Conservation (phyloP, 2,888 invertebrate species). For the Andrena hattorfiana region DNA sequence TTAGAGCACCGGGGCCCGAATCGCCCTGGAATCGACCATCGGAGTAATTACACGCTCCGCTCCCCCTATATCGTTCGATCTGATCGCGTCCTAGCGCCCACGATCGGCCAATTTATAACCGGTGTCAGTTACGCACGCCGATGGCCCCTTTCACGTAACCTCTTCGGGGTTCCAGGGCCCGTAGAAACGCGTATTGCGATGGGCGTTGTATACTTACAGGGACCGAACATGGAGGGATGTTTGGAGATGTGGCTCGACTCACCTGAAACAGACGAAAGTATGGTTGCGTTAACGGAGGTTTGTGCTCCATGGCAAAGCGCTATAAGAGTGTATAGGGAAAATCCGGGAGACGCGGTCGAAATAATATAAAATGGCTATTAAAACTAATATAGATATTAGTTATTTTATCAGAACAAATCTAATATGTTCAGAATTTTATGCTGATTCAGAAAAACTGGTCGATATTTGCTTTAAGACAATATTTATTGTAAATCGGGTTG, state of each 20-base stretch:
- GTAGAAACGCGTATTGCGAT: too few species aligned
- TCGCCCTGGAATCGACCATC: conserved; percentile 50
- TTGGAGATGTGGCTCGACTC: background rate
- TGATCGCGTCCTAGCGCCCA: conserved; percentile 43
- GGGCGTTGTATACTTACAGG: background rate
- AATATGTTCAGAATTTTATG: too few species aligned
- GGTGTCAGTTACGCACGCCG: conserved; percentile 30
- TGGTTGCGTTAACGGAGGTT: background rate
- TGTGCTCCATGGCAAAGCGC: too few species aligned
- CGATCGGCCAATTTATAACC: conserved; percentile 53
- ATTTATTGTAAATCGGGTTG: too few species aligned
- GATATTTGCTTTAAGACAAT: too few species aligned
- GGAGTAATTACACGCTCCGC: conserved; percentile 67
- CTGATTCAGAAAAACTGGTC: too few species aligned
- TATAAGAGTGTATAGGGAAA: too few species aligned
- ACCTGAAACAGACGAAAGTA: background rate
- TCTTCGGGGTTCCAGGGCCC: too few species aligned
- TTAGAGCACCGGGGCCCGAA: conserved; percentile 20
- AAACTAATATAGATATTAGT: too few species aligned
- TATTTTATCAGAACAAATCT: too few species aligned
- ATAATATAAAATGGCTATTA: too few species aligned
- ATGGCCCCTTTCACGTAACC: background rate
- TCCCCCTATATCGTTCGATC: conserved; percentile 37
- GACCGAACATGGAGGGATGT: background rate
- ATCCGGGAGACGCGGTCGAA: too few species aligned